Percentiles rank a stretch among this genome's conserved stretches.
These are phyloP conservation scores for Arrhamphus sclerolepis DNA, from an alignment of 2,797 vertebrate species.

Conservation along the genomic window DNA sequence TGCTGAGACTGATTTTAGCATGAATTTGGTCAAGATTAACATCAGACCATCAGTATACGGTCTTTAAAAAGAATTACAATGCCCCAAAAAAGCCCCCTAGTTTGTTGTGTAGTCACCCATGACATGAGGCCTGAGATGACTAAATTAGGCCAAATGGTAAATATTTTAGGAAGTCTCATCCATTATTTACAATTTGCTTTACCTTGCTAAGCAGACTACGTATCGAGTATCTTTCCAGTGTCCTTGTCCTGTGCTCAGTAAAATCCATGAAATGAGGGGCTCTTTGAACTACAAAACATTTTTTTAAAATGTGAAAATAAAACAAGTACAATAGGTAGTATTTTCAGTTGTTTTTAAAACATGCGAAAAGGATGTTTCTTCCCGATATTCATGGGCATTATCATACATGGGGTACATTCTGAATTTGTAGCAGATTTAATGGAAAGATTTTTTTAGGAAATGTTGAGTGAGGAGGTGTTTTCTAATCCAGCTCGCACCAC, in stretches of 20 bases:
- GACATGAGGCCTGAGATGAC: conserved; percentile 55
- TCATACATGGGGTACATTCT: conserved; percentile 1
- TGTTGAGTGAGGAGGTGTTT: conserved; percentile 5
- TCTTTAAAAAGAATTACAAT: not conserved
- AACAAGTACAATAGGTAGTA: not conserved
- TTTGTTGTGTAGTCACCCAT: conserved; percentile 61
- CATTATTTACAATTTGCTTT: conserved; percentile 82
- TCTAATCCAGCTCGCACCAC: conserved; percentile 39
- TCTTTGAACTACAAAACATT: not conserved
- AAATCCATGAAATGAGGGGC: conserved; percentile 40
- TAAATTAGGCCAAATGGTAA: conserved; percentile 84
- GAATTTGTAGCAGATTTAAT: not conserved
- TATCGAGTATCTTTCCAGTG: conserved; percentile 80
- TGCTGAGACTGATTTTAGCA: too few species aligned
- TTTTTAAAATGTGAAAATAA: not conserved
- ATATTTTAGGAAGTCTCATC: conserved; percentile 84
- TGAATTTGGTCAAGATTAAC: not conserved
- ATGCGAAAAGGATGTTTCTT: not conserved
- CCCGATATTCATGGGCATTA: not conserved
- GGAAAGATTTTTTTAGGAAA: conserved; percentile 20
- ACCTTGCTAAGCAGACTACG: conserved; percentile 72
- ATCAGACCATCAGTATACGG: conserved; percentile 10
- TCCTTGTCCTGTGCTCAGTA: conserved; percentile 39
- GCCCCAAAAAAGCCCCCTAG: conserved; percentile 28
- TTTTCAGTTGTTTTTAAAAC: too few species aligned